Base-by-base conservation (phyloP, 2,888 invertebrate species). In the Lysandra coridon region DNA sequence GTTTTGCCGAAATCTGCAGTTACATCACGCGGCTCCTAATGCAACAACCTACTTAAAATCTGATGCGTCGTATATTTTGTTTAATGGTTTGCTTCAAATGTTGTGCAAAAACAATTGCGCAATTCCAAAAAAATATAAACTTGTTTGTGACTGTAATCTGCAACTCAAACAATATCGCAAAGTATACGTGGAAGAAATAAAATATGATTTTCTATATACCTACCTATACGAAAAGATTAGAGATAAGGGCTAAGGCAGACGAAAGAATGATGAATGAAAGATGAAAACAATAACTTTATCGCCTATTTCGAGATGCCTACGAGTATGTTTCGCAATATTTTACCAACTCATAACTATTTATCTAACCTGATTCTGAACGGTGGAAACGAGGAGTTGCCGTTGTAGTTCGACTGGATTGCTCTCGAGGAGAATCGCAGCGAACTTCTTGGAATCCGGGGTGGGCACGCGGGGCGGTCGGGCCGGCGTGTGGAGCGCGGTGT, bases 381-480 rank as follows among this genome's bases (percentile, higher is more conserved):
- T 97, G 85, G 97, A 96, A 57, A 96, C 97, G 83, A 98, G 96
- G 83, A 98, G 95, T 93, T 98, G 98, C 85, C 97, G 96, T 91
- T 97, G 97, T 87, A 98, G 95, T 93, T 98, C 97, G 84, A 98
- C 93, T 80, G 97, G 96, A 93, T 97, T 97, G 85, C 96, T 96
- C 95, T 98, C 98, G 86, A 96, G 95, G 86, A 98, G 95, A 93
- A 98, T 98, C 92, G 98, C 98, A 86, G 97, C 95, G 89, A 98
- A 96, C 92, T 97, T 97, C 86, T 95, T 96, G 80, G 96, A 95
- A 92, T 97, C 97, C 17, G 96, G 96, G 80, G 96, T 94, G 83
- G 95, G 93, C 82, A 96, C 96, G 87, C 96, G 96, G 81, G 96
- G 95, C 82, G 96, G 93, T 44, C 96, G 95, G 81, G 94, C 88